A percentile compares a stretch with the other conserved stretches of the same genome.
phyloP scores from a whole-genome alignment of 2,113 vertebrate genomes.

The Nipponia nippon region DNA sequence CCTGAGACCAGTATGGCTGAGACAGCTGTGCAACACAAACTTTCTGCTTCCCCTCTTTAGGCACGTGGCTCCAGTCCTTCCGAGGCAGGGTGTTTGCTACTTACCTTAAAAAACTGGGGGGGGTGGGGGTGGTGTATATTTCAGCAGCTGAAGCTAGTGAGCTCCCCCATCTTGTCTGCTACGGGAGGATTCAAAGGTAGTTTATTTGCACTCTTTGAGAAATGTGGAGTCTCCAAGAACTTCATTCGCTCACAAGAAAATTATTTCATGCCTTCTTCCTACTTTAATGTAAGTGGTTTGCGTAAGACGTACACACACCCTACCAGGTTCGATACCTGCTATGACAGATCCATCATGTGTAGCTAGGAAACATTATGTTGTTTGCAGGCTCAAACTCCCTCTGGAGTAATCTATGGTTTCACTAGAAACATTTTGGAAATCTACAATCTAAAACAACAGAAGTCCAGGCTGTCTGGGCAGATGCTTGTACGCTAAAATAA shows the following conservation, averaged over 20 bases:
- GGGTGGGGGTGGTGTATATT: accelerated
- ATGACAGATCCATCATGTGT: background rate
- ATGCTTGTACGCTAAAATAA: background rate
- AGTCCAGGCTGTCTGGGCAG: background rate
- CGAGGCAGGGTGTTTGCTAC: accelerated
- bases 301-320: background rate
- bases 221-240: background rate
- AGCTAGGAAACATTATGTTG: background rate
- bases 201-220: background rate
- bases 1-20: accelerated
- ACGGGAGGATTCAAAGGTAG: background rate
- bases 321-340: background rate
- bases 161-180: background rate
- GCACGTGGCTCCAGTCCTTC: background rate
- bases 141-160: background rate
- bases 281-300: background rate
- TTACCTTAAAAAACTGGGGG: background rate
- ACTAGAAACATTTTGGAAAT: background rate
- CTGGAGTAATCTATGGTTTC: background rate
- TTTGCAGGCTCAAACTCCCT: background rate
- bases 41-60: background rate
- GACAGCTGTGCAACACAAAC: background rate
- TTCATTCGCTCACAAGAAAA: background rate
- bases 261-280: background rate
- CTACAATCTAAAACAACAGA: background rate